Percentiles rank a stretch among this genome's conserved stretches.
phyloP scores from a whole-genome alignment of 2,888 invertebrate genomes.

The Cryptocheilus praepositus region DNA sequence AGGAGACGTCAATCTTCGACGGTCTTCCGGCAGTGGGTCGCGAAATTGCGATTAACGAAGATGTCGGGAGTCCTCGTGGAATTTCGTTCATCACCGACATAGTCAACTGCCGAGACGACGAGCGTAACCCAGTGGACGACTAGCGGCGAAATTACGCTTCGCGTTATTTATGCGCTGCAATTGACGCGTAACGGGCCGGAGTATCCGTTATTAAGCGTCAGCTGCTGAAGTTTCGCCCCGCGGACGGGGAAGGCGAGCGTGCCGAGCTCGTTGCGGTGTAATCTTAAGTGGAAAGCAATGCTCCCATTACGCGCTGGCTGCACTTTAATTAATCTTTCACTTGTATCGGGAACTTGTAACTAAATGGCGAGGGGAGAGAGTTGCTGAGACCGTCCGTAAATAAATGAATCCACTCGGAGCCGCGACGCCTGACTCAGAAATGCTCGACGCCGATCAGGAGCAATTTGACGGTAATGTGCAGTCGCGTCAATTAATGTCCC shows the following conservation, averaged over 20 bases:
- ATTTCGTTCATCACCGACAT: not conserved
- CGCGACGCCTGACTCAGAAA: no score
- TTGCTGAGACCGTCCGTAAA: no score
- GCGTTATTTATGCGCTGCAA: constrained; percentile 30
- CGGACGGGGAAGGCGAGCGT: not conserved
- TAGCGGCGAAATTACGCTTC: constrained; percentile 26
- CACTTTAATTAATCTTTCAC: constrained; percentile 58
- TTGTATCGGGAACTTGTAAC: constrained; percentile 35
- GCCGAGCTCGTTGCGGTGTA: constrained; percentile 17
- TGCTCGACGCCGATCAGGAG: no score
- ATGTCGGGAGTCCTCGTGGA: constrained; percentile 24
- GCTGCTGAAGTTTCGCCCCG: constrained; percentile 31
- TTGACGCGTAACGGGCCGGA: constrained; percentile 29
- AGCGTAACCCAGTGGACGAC: not conserved
- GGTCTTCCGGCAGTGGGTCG: not conserved
- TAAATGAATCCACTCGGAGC: not conserved
- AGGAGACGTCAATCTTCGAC: constrained; percentile 38
- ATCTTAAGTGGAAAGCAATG: constrained; percentile 59
- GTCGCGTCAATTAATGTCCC: no score
- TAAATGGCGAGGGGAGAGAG: constrained; percentile 22
- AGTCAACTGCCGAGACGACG: not conserved
- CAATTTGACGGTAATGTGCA: no score
- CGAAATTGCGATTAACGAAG: constrained; percentile 47
- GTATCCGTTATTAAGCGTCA: constrained; percentile 46
- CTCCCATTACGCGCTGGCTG: constrained; percentile 51